Conservation (phyloP, 2,797 vertebrate genomes). For the Myotis vivesi region DNA sequence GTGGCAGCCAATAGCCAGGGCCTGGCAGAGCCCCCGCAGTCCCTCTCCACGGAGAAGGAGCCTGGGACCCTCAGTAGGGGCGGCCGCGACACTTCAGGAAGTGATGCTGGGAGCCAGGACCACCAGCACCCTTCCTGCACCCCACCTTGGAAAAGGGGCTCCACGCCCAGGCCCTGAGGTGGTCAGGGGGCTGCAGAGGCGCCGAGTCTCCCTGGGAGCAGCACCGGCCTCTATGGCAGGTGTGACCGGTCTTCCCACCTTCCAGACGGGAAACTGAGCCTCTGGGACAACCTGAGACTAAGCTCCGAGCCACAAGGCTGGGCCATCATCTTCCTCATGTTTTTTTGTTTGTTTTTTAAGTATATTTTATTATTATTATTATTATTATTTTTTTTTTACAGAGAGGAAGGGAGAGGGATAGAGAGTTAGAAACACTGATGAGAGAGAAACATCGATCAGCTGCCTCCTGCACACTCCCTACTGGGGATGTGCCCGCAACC, state of each 20-base stretch:
- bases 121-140: too few species aligned
- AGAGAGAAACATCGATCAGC: too few species aligned
- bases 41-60: not conserved
- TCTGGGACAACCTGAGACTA: fast-evolving
- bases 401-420: too few species aligned
- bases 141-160: not conserved
- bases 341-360: too few species aligned
- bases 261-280: not conserved
- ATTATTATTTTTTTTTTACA: too few species aligned
- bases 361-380: too few species aligned
- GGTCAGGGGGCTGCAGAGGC: not conserved
- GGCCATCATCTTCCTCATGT: not conserved
- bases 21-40: fast-evolving
- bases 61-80: not conserved
- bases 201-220: fast-evolving
- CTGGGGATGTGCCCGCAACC: too few species aligned
- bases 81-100: not conserved
- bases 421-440: too few species aligned
- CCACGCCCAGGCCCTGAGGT: not conserved
- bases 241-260: fast-evolving
- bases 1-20: not conserved
- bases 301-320: not conserved
- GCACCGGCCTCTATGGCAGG: not conserved
- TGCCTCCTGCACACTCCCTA: too few species aligned
- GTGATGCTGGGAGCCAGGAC: not conserved